Evolutionary conservation across 2,797 vertebrate species (phyloP).

Genomic region (Aphelocoma californica): DNA sequence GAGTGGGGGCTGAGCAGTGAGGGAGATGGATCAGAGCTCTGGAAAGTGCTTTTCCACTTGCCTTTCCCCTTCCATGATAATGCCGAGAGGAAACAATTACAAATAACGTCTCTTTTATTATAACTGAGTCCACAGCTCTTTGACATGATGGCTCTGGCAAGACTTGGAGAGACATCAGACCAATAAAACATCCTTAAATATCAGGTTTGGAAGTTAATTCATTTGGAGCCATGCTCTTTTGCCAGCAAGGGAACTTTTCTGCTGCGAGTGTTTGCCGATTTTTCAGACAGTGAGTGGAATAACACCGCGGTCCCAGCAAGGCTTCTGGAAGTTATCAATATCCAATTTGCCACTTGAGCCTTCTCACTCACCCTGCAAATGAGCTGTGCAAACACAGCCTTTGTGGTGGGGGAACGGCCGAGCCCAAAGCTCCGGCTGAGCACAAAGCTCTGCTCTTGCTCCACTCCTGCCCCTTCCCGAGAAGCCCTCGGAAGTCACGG

Average conservation of each 20-base stretch:
- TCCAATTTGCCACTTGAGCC: slow-evolving; percentile 19
- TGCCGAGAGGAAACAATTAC: slow-evolving; percentile 35
- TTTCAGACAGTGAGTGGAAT: neutral
- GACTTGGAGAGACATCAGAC: slow-evolving; percentile 47
- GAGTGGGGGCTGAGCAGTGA: neutral
- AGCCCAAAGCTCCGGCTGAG: neutral
- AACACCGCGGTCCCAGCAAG: neutral
- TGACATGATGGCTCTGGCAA: slow-evolving; percentile 45
- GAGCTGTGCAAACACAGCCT: neutral
- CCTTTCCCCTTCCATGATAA: neutral
- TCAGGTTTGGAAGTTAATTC: slow-evolving; percentile 52
- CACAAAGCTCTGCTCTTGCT: neutral
- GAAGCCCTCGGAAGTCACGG: neutral
- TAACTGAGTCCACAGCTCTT: neutral
- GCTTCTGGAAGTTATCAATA: slow-evolving; percentile 58
- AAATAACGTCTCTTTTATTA: slow-evolving; percentile 41
- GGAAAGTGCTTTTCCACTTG: neutral
- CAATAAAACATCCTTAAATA: slow-evolving; percentile 53
- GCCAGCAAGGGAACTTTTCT: neutral
- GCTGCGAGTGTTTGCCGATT: neutral
- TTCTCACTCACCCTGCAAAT: slow-evolving; percentile 39
- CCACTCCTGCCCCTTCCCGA: neutral
- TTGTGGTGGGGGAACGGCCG: neutral
- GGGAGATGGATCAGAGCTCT: neutral
- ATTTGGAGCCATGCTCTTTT: slow-evolving; percentile 16